Evolutionary conservation across 1,140 invertebrate genomes (phyloP).

Genomic region (Brachystomella parvula): DNA sequence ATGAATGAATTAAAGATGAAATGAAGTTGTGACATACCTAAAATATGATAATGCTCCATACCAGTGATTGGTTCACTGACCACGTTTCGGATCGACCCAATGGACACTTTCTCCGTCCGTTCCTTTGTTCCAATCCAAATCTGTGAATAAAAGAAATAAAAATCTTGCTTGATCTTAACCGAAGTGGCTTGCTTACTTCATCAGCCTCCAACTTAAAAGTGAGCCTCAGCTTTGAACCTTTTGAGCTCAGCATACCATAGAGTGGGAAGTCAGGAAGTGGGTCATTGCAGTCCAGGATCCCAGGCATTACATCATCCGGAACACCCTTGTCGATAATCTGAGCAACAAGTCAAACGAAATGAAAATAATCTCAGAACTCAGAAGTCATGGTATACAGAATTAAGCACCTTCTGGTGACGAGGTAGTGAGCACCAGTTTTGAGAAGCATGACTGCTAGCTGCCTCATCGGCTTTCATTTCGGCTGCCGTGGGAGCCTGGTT

Average conservation of each 20-base stretch:
- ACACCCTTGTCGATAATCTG: conserved; percentile 49
- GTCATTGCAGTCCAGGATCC: conserved; percentile 54
- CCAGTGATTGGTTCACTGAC: conserved; percentile 77
- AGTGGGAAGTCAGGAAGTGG: conserved; percentile 71
- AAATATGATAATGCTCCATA: conserved; percentile 85
- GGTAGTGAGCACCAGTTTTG: conserved; percentile 29
- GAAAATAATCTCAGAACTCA: background rate
- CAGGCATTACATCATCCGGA: conserved; percentile 82
- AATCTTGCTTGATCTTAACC: background rate
- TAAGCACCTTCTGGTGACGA: conserved; percentile 32
- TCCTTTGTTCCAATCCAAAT: conserved; percentile 91
- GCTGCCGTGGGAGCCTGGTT: conserved; percentile 54
- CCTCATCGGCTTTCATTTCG: conserved; percentile 15
- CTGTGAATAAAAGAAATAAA: conserved; percentile 46
- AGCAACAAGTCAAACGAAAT: background rate
- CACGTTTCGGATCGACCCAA: conserved; percentile 81
- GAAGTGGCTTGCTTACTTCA: conserved; percentile 17
- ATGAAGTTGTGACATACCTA: too few relatives aligned
- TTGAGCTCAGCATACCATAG: conserved; percentile 84
- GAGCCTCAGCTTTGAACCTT: conserved; percentile 82
- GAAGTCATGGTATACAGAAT: conserved; percentile 24
- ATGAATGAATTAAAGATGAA: too few relatives aligned
- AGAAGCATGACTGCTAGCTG: background rate
- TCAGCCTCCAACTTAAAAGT: conserved; percentile 89
- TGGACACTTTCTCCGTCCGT: conserved; percentile 82